A percentile compares a stretch with the other conserved stretches of the same genome.
These are phyloP conservation scores for Tychaedon coryphoeus DNA, from an alignment of 2,113 vertebrate genomes.

Conservation along the genomic window DNA sequence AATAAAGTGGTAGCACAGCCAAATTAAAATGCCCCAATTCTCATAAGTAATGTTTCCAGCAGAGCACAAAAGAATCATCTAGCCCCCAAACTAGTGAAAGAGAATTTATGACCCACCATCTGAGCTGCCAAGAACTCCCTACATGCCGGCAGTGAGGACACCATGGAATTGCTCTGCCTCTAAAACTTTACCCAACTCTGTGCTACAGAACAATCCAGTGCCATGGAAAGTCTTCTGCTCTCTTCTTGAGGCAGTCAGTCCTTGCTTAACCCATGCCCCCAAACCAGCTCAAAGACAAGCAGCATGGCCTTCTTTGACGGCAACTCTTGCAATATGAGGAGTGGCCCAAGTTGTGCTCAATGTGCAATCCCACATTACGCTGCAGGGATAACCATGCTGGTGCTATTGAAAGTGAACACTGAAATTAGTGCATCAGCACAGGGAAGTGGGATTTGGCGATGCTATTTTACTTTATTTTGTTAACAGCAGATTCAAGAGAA, in stretches of 20 bases:
- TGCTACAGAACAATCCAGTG: background rate
- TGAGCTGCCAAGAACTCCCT: constrained; percentile 48
- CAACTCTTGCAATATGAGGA: background rate
- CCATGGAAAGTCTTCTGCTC: background rate
- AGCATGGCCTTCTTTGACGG: background rate
- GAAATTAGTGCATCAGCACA: background rate
- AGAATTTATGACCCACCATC: constrained; percentile 57
- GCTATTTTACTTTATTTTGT: background rate
- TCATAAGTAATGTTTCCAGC: constrained; percentile 67
- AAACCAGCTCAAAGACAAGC: background rate
- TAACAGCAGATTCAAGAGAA: background rate
- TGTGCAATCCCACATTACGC: background rate
- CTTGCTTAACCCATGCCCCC: background rate
- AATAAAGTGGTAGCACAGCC: constrained; percentile 62
- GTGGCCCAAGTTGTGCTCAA: background rate
- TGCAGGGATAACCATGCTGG: background rate
- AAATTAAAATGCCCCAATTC: constrained; percentile 71
- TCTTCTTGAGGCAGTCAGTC: background rate
- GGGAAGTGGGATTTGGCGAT: background rate
- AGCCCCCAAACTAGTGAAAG: constrained; percentile 55
- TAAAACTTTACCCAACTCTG: background rate
- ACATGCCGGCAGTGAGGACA: background rate
- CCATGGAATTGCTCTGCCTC: background rate
- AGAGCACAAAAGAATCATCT: constrained; percentile 61
- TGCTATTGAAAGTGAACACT: background rate